These are phyloP conservation scores for Pomatostomus ruficeps DNA, from an alignment of 2,113 vertebrate genomes.

Conservation along the genomic window DNA sequence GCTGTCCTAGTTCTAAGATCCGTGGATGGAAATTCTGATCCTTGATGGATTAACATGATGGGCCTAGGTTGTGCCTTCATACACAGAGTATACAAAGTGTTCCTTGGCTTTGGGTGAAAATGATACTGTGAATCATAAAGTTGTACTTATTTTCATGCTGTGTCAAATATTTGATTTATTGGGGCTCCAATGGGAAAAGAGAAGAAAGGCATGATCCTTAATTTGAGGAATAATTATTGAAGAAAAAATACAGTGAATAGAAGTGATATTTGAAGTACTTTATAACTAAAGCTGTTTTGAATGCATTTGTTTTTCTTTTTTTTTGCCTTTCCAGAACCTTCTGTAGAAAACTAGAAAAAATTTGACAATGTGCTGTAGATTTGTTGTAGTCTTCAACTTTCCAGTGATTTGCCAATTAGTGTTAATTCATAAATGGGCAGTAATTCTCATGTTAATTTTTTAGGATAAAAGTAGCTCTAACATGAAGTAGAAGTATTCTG, in stretches of 20 bases:
- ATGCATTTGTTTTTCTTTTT: background rate
- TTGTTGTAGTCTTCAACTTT: background rate
- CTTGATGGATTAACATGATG: background rate
- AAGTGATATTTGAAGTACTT: background rate
- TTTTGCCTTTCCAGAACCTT: background rate
- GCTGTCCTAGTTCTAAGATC: background rate
- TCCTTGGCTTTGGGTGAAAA: background rate
- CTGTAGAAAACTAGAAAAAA: background rate
- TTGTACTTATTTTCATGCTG: background rate
- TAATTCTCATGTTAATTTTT: background rate
- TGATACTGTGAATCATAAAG: background rate
- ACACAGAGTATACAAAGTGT: background rate
- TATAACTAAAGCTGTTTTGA: background rate
- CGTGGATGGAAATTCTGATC: background rate
- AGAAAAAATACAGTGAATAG: background rate
- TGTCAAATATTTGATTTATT: background rate
- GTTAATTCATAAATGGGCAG: background rate
- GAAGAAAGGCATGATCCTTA: background rate
- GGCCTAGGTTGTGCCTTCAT: background rate
- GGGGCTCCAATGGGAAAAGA: background rate
- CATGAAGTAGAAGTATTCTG: background rate
- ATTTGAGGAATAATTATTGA: background rate
- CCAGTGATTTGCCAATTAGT: background rate
- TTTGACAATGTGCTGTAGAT: background rate
- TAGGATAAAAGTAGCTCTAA: background rate